These are phyloP conservation scores for Syrphus vitripennis DNA, from an alignment of 2,888 invertebrate genomes.

Conservation along the genomic window DNA sequence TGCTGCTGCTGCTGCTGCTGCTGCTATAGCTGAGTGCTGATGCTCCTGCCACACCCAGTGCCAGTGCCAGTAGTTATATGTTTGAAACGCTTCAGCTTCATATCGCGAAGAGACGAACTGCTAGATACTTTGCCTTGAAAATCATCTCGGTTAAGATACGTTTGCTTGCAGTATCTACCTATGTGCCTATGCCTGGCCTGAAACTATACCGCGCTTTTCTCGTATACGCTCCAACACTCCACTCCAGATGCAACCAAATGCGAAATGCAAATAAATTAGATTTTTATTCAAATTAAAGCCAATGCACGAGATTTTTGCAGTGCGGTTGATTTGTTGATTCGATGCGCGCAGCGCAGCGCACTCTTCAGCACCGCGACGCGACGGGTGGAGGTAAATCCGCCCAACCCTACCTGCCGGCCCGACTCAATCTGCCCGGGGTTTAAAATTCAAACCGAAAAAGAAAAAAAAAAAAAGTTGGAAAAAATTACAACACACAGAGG, in stretches of 20 bases:
- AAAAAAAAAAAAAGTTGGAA: constrained; percentile 40
- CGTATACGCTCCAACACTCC: constrained; percentile 23
- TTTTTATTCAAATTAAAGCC: constrained; percentile 70
- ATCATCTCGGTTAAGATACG: constrained; percentile 18
- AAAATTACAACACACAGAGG: constrained; percentile 50
- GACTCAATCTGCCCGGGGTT: neutral
- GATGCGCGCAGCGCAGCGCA: constrained; percentile 61
- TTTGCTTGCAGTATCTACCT: neutral
- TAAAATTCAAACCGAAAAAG: neutral
- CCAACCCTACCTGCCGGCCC: constrained; percentile 1
- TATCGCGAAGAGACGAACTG: constrained; percentile 5
- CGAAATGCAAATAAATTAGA: constrained; percentile 67
- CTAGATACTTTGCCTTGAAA: constrained; percentile 26
- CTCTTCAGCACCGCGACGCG: neutral
- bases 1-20: neutral
- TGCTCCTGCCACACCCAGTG: constrained; percentile 41
- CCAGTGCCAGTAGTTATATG: neutral
- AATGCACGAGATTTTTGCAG: constrained; percentile 62
- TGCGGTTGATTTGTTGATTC: constrained; percentile 65
- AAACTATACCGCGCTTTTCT: neutral
- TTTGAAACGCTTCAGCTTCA: neutral
- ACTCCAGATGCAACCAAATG: constrained; percentile 58
- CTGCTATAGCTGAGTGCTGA: neutral
- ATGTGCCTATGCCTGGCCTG: neutral
- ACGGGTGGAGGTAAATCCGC: neutral